Evolutionary conservation across 1,140 invertebrate species (phyloP).

Genomic region (Drosophila takahashii): DNA sequence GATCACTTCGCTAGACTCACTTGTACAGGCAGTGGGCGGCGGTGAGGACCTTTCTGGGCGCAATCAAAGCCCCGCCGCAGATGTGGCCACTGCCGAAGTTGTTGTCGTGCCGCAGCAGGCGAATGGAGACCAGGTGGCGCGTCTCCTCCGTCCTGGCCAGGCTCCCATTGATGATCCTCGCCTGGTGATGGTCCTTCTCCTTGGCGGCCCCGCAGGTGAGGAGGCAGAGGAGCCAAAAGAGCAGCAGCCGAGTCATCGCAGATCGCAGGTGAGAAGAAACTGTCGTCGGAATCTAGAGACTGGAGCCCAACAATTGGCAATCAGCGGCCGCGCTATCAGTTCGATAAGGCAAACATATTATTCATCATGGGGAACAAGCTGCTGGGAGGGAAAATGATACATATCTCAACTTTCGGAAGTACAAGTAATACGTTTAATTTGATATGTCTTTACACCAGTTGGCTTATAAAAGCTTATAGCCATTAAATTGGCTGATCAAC

Average conservation of each 20-base stretch:
- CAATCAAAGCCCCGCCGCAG: conserved; percentile 84
- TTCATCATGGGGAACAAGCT: conserved; percentile 6
- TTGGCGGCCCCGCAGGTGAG: background rate
- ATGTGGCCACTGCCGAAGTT: conserved; percentile 80
- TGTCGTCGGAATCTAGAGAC: background rate
- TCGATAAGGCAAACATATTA: conserved; percentile 47
- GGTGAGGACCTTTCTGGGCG: conserved; percentile 82
- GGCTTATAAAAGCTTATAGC: conserved; percentile 4
- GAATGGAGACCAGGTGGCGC: conserved; percentile 80
- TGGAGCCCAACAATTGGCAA: conserved; percentile 52
- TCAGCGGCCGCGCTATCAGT: conserved; percentile 49
- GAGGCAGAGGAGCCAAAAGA: background rate
- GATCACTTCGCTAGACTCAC: conserved; percentile 45
- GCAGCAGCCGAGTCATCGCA: conserved; percentile 2
- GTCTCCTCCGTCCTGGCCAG: conserved; percentile 46
- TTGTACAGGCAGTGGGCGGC: conserved; percentile 86
- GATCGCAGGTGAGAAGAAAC: conserved; percentile 9
- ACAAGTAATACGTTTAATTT: conserved; percentile 4
- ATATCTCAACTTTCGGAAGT: background rate
- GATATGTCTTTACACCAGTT: conserved; percentile 7
- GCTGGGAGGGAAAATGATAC: background rate
- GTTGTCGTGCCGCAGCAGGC: conserved; percentile 60
- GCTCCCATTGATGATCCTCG: conserved; percentile 78
- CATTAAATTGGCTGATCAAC: too few species aligned
- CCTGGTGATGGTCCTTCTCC: conserved; percentile 7